phyloP scores from a whole-genome alignment of 1,140 invertebrate species.

The Drosophila kohkoa region DNA sequence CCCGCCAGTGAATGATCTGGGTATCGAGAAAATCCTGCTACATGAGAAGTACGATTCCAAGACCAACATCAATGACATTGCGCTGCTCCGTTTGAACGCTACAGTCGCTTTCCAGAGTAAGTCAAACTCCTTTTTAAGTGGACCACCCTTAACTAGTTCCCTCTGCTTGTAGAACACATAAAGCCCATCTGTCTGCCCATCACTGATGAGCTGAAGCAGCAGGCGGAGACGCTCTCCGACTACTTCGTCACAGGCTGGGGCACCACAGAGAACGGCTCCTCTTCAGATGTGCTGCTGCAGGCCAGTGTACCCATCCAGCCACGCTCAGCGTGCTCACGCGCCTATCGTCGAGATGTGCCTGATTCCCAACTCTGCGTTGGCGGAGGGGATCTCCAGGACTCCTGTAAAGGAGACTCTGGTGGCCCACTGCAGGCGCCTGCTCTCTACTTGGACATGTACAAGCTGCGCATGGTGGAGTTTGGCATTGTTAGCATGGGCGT shows the following conservation, averaged over 20 bases:
- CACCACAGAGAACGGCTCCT: slow-evolving; percentile 68
- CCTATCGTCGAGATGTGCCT: slow-evolving; percentile 51
- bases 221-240: slow-evolving; percentile 61
- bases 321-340: slow-evolving; percentile 42
- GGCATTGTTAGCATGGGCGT: slow-evolving; percentile 87
- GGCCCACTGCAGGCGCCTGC: slow-evolving; percentile 78
- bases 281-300: slow-evolving; percentile 70
- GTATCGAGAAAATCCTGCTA: slow-evolving; percentile 86
- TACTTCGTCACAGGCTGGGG: slow-evolving; percentile 87
- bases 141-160: not conserved
- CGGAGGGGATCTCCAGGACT: slow-evolving; percentile 85
- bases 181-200: slow-evolving; percentile 90
- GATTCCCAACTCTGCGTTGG: slow-evolving; percentile 66
- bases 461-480: slow-evolving; percentile 71
- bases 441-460: slow-evolving; percentile 50
- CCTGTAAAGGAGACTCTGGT: slow-evolving; percentile 87
- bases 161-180: slow-evolving; percentile 85
- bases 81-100: slow-evolving; percentile 85
- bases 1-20: slow-evolving; percentile 86
- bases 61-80: slow-evolving; percentile 88
- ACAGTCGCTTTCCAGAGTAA: slow-evolving; percentile 62
- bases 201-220: slow-evolving; percentile 77
- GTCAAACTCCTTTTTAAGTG: not conserved
- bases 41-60: slow-evolving; percentile 87
- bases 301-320: slow-evolving; percentile 60